Conservation (phyloP, 2,113 vertebrate genomes). For the Aplodontia rufa region DNA sequence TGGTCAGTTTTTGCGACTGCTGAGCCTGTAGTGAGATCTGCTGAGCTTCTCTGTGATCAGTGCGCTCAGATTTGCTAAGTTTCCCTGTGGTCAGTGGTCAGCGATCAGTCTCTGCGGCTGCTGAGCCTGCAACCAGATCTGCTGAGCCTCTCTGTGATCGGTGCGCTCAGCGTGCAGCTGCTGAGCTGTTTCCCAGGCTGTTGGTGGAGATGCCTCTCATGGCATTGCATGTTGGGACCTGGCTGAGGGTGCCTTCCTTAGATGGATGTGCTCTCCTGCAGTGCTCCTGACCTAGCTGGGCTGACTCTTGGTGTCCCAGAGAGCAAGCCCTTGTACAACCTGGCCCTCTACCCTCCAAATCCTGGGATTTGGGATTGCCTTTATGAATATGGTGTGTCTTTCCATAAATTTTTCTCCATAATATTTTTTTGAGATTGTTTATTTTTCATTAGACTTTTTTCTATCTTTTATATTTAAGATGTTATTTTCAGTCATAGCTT, state of each 20-base stretch:
- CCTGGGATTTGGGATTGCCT: not conserved
- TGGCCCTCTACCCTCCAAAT: no score
- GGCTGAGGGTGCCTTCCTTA: not conserved
- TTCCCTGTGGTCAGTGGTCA: no score
- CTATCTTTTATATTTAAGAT: not conserved
- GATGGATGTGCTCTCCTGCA: not conserved
- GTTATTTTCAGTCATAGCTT: not conserved
- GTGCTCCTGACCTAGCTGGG: not conserved
- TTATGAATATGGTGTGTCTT: not conserved
- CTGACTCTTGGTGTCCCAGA: not conserved
- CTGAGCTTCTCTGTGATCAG: no score
- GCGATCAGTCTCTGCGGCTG: no score
- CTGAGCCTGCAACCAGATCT: no score
- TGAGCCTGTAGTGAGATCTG: no score
- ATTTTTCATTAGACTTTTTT: not conserved
- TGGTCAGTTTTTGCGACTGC: no score
- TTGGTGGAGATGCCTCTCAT: no score
- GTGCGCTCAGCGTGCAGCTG: not conserved
- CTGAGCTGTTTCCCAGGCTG: no score
- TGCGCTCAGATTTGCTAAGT: no score
- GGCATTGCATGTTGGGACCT: no score
- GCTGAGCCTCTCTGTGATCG: not conserved
- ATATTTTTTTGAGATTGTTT: not conserved
- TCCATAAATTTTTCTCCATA: not conserved
- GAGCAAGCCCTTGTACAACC: not conserved